phyloP scores from a whole-genome alignment of 1,140 invertebrate species.

The Oncopeltus fasciatus region DNA sequence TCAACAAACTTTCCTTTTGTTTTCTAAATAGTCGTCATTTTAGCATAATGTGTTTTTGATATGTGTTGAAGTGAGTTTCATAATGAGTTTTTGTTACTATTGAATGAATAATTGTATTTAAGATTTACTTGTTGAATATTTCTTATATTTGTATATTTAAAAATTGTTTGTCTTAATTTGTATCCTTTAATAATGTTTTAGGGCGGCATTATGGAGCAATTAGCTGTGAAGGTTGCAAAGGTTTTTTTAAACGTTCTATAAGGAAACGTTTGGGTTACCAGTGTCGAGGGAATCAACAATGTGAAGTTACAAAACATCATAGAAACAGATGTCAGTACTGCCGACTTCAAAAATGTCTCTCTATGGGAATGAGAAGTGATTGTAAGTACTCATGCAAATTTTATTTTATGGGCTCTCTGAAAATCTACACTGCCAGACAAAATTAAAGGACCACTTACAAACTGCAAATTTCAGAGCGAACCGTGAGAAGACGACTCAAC shows the following conservation, averaged over 20 bases:
- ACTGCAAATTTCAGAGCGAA: too few species aligned
- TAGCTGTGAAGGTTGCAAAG: constrained; percentile 85
- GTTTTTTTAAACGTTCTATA: constrained; percentile 84
- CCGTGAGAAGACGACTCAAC: too few species aligned
- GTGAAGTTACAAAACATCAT: constrained; percentile 93
- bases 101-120: neutral
- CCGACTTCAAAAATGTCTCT: constrained; percentile 87
- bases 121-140: neutral
- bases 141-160: neutral
- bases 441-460: too few species aligned
- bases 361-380: constrained; percentile 95
- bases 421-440: too few species aligned
- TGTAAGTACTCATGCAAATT: constrained; percentile 53
- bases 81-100: too few species aligned
- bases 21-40: too few species aligned
- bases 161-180: neutral
- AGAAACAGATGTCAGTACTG: constrained; percentile 96
- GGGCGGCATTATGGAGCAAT: constrained; percentile 89
- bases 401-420: too few species aligned
- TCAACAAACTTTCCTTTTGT: too few species aligned
- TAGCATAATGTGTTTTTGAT: too few species aligned
- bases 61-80: too few species aligned
- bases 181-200: constrained; percentile 19
- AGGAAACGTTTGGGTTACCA: constrained; percentile 91
- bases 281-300: constrained; percentile 85